Base-by-base conservation (phyloP, 1,140 invertebrate genomes). In the Drosophila busckii region DNA sequence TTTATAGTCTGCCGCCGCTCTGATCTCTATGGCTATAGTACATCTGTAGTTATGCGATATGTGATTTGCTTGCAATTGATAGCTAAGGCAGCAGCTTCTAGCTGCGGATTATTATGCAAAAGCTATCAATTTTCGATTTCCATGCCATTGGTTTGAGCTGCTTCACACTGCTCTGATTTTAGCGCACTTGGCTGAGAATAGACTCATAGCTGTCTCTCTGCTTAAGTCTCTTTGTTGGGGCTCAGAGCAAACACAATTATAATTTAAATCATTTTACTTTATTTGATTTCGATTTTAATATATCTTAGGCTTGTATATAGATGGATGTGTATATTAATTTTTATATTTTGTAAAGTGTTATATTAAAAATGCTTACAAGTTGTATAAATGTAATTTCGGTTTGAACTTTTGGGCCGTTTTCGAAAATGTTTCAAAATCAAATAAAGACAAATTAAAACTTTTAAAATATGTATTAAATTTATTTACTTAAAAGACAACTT, bases 401-500 rank as follows among this genome's bases (percentile, higher is more conserved):
- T 67, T 68, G 64, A 52, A 68, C 60, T 68, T 60, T 64, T 54
- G 53, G 60, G 53, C 59, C 56, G 6, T 19, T 45, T n/a, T 44
- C 7, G 7, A 37, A 31, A 45, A 28, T 26, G 9, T 20, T 35
- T 31, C 4, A 2, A 42, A 8, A 6, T n/a, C 0, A 19, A 23
- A 34, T 20, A 28, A 19, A 53, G 49, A 32, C 8, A 20, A 56
- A 52, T 49, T 1, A 1, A 48, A 48, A 20, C 0, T 6, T 54
- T 32, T 63, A 45, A 59, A 45, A 31, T 34, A 19, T n/a, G n/a
- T n/a, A 38, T 26, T 41, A 19, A 25, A 23, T 58, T 73, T 62
- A 66, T 71, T 73, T 45, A 66, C 75, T 82, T 82, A 82, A 83
- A n/a, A 52, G 70, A 82, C 65, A 83, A 82, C 76, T 82, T 83